These are phyloP conservation scores for Tokudaia tokunoshimensis DNA, from an alignment of 2,797 vertebrate genomes.

Conservation along the genomic window DNA sequence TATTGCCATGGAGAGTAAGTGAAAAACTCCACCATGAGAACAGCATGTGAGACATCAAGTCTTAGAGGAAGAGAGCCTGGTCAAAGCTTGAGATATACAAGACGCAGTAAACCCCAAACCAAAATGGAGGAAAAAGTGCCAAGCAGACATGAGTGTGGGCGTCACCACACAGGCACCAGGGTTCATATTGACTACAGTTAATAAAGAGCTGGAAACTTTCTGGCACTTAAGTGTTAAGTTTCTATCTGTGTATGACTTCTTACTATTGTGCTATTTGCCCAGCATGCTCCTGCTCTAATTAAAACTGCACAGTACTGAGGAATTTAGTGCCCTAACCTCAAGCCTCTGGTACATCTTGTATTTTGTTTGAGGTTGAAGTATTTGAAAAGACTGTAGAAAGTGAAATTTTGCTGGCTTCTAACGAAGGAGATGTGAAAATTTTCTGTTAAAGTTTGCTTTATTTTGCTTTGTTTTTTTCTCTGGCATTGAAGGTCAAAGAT, in stretches of 20 bases:
- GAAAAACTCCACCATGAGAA: not conserved
- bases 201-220: not conserved
- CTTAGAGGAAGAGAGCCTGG: not conserved
- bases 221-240: not conserved
- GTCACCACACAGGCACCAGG: too few species aligned
- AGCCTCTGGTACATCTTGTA: conserved; percentile 64
- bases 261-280: conserved; percentile 36
- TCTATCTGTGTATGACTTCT: not conserved
- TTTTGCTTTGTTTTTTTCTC: not conserved
- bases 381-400: conserved; percentile 65
- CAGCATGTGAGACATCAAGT: not conserved
- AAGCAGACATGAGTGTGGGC: not conserved
- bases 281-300: conserved; percentile 70
- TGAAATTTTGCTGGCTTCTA: conserved; percentile 27
- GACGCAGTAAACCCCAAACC: not conserved
- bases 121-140: not conserved
- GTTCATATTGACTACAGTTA: not conserved
- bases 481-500: conserved; percentile 30
- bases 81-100: not conserved
- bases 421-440: not conserved
- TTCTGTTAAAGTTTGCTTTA: conserved; percentile 9
- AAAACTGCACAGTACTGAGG: conserved; percentile 85
- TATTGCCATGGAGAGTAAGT: not conserved
- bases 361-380: conserved; percentile 65
- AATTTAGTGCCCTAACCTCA: conserved; percentile 88